These are phyloP conservation scores for Drosophila meridiana DNA, from an alignment of 2,888 invertebrate species.

Conservation along the genomic window DNA sequence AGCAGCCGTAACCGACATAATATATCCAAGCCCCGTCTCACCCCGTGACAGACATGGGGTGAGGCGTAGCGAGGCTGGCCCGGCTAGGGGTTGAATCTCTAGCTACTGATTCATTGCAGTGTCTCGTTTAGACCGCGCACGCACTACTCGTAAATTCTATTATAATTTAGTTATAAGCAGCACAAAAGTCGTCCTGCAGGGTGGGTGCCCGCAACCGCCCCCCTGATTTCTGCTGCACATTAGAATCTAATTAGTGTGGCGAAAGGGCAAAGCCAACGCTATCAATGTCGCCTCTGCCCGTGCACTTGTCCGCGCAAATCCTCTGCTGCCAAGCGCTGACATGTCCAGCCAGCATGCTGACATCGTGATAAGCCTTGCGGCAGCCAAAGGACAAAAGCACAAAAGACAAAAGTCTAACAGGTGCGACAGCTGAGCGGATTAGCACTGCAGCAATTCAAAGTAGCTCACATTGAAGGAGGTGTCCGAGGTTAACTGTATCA, in stretches of 20 bases:
- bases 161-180: slow-evolving; percentile 79
- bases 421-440: slow-evolving; percentile 68
- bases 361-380: slow-evolving; percentile 38
- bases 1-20: slow-evolving; percentile 63
- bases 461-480: slow-evolving; percentile 41
- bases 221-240: slow-evolving; percentile 59
- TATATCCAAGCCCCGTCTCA: slow-evolving; percentile 40
- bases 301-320: slow-evolving; percentile 74
- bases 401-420: slow-evolving; percentile 71
- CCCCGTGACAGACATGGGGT: slow-evolving; percentile 8
- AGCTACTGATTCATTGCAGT: slow-evolving; percentile 63
- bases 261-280: slow-evolving; percentile 57
- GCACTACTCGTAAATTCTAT: slow-evolving; percentile 73
- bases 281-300: slow-evolving; percentile 61
- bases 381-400: slow-evolving; percentile 16
- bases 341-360: slow-evolving; percentile 76
- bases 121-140: slow-evolving; percentile 40
- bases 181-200: slow-evolving; percentile 34
- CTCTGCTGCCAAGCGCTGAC: slow-evolving; percentile 60
- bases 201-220: slow-evolving; percentile 41
- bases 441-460: slow-evolving; percentile 38
- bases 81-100: slow-evolving; percentile 58
- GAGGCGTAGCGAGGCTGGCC: slow-evolving; percentile 6
- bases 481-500: slow-evolving; percentile 56
- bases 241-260: slow-evolving; percentile 80